A percentile compares a stretch with the other conserved stretches of the same genome.
phyloP scores from a whole-genome alignment of 2,888 invertebrate genomes.

The Nomada lathburiana region DNA sequence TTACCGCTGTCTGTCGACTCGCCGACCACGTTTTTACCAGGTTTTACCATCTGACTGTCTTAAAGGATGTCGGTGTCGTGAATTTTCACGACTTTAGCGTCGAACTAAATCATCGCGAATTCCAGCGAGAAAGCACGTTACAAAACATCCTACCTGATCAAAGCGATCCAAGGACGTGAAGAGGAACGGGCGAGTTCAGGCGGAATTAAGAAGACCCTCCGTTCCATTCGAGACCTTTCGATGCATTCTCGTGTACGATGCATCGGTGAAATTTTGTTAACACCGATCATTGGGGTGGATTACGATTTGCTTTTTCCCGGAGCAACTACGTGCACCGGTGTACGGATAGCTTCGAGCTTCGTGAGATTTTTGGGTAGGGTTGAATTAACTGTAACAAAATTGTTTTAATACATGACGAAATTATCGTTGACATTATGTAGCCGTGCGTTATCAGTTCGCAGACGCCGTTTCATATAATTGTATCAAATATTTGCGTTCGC shows the following conservation, averaged over 20 bases:
- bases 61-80: conserved; percentile 46
- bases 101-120: conserved; percentile 57
- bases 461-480: no score
- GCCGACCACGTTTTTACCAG: conserved; percentile 39
- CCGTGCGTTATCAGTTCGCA: no score
- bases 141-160: conserved; percentile 11
- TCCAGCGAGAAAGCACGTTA: conserved; percentile 28
- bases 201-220: conserved; percentile 5
- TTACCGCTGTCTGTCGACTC: conserved; percentile 49
- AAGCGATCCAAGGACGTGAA: not conserved
- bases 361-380: no score
- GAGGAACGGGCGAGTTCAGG: not conserved
- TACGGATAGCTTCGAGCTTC: no score
- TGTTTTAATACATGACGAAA: no score
- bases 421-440: no score
- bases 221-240: not conserved
- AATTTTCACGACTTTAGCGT: conserved; percentile 39
- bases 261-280: not conserved
- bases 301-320: not conserved
- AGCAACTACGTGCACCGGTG: not conserved
- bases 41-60: conserved; percentile 41
- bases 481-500: no score
- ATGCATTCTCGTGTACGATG: not conserved
- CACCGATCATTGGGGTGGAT: not conserved
- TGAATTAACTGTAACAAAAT: no score